These are phyloP conservation scores for Andrena haemorrhoa DNA, from an alignment of 2,888 invertebrate species.

Conservation along the genomic window DNA sequence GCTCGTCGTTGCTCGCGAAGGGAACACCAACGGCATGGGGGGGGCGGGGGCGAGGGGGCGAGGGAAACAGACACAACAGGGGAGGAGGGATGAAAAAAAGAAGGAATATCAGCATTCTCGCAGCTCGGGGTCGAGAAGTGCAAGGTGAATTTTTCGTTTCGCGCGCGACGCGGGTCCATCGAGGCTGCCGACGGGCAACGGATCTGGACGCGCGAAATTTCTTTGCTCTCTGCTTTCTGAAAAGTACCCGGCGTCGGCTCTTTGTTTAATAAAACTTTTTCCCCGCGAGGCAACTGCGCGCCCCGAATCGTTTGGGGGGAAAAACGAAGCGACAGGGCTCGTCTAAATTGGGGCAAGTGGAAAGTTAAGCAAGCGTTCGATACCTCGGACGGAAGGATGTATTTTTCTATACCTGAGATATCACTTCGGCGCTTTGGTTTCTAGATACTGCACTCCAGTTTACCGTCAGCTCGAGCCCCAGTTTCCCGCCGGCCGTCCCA, in stretches of 20 bases:
- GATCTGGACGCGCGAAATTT: slow-evolving; percentile 30
- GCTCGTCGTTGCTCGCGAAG: slow-evolving; percentile 57
- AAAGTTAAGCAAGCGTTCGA: slow-evolving; percentile 9
- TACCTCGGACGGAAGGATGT: neutral
- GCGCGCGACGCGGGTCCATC: slow-evolving; percentile 63
- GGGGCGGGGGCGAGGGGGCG: neutral
- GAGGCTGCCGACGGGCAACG: slow-evolving; percentile 35
- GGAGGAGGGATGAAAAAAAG: slow-evolving; percentile 19
- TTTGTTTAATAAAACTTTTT: slow-evolving; percentile 37
- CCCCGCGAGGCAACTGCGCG: neutral
- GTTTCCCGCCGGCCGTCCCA: too few relatives aligned
- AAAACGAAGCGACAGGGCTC: slow-evolving; percentile 8
- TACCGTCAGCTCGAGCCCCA: too few relatives aligned
- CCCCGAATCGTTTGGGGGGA: neutral
- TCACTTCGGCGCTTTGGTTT: too few relatives aligned
- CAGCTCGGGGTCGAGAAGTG: slow-evolving; percentile 53
- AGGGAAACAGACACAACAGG: neutral
- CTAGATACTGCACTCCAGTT: too few relatives aligned
- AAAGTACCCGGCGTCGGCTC: neutral
- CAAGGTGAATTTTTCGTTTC: slow-evolving; percentile 66
- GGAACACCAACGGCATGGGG: slow-evolving; percentile 29
- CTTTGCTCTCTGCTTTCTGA: neutral
- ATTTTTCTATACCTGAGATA: too few relatives aligned
- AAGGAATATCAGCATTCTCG: slow-evolving; percentile 51
- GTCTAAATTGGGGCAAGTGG: neutral